Base-by-base conservation (phyloP, 2,888 invertebrate species). In the Volucella zonaria region DNA sequence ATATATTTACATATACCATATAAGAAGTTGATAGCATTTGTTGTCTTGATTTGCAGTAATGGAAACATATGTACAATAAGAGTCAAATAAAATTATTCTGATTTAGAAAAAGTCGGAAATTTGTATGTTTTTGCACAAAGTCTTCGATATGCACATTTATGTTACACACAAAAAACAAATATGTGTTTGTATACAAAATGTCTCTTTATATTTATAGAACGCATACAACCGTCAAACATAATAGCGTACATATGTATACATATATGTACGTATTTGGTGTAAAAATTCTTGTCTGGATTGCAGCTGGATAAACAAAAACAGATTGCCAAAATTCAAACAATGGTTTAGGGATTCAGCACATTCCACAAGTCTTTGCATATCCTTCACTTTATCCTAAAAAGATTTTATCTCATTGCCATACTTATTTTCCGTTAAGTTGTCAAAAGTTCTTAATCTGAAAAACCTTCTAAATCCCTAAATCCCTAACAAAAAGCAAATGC, bases 251-350 rank as follows among this genome's bases (percentile, higher is more conserved):
- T 47, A 0, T 31, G 9, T 62, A 52, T 14, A 49, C 12, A 42
- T 31, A 51, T 42, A 38, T 38, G 31, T 54, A 70, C 62, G 56
- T 47, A 54, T 43, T 62, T 77, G 40, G 58, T 58, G 31, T 64
- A 45, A 11, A 67, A 73, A 61, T 76, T 43, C 66, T 56, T 15
- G 64, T 79, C 68, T 80, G 67, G 59, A 51, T 54, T 87, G 87
- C 88, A 88, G 88, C 88, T 88, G 88, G 81, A 87, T 87, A 88
- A 88, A 88, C 86, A 87, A 86, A 83, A 76, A 45, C 67, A 71
- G 76, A 67, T 71, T 68, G 74, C 75, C 75, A 75, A 83, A 70
- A 83, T 43, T 40, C 71, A 18, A 49, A 83, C 79, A 83, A 83
- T 76, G 40, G 43, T 56, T 45, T 15, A 68, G 45, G 61, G 49